A percentile compares a stretch with the other conserved stretches of the same genome.
Evolutionary conservation across 1,140 invertebrate species (phyloP).

Genomic region (Pseudobourletiella spinata): DNA sequence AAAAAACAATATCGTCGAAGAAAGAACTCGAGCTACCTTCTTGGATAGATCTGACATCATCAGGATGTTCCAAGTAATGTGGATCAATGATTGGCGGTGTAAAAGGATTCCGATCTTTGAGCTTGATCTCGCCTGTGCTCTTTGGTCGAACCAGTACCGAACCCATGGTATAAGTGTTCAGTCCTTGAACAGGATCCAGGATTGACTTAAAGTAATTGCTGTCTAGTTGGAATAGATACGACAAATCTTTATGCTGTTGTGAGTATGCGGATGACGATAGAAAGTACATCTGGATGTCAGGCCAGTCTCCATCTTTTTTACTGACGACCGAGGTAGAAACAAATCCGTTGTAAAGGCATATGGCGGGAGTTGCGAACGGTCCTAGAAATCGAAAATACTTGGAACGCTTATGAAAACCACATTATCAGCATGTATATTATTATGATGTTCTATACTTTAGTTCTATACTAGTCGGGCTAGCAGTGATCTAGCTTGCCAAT

Average conservation of each 20-base stretch:
- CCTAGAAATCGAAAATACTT: too few relatives aligned
- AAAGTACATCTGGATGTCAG: constrained; percentile 26
- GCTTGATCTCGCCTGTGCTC: constrained; percentile 29
- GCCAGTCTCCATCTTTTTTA: constrained; percentile 20
- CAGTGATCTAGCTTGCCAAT: neutral
- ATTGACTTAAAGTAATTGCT: neutral
- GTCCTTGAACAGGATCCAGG: neutral
- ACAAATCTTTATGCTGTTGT: neutral
- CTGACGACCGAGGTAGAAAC: neutral
- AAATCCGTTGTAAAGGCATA: constrained; percentile 7
- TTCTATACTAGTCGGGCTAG: too few relatives aligned
- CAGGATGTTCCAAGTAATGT: constrained; percentile 34
- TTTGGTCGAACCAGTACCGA: constrained; percentile 30
- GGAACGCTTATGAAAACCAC: neutral
- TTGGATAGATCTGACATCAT: constrained; percentile 27
- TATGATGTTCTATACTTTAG: too few relatives aligned
- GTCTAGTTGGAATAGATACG: neutral
- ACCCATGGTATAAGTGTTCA: constrained; percentile 4
- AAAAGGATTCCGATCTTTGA: constrained; percentile 29
- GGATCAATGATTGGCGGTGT: constrained; percentile 35
- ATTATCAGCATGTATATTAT: neutral
- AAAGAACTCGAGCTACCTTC: constrained; percentile 6
- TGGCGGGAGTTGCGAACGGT: neutral
- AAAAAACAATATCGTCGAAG: neutral
- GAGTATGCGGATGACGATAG: neutral